A percentile compares a stretch with the other conserved stretches of the same genome.
These are phyloP conservation scores for Stenodera caucasica DNA, from an alignment of 2,888 invertebrate species.

Conservation along the genomic window DNA sequence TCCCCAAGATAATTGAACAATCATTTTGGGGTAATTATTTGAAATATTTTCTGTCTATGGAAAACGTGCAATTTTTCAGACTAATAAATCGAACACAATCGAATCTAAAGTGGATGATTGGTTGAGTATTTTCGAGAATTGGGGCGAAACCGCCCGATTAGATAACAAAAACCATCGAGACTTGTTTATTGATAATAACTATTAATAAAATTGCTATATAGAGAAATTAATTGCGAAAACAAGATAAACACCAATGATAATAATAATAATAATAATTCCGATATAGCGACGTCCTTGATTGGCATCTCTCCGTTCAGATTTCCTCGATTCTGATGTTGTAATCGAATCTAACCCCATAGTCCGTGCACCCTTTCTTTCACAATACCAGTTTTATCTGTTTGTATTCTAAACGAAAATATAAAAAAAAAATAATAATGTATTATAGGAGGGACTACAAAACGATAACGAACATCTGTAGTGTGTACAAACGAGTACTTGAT, in stretches of 20 bases:
- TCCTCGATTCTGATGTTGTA: not conserved
- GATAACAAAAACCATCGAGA: not conserved
- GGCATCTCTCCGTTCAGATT: too few relatives aligned
- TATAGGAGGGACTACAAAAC: constrained; percentile 2
- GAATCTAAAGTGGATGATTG: not conserved
- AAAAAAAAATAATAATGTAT: too few relatives aligned
- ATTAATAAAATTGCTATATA: too few relatives aligned
- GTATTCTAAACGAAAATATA: constrained; percentile 12
- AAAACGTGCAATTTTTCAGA: too few relatives aligned
- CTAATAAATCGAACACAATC: too few relatives aligned
- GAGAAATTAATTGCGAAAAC: not conserved
- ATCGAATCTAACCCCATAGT: constrained; percentile 12
- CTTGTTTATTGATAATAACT: not conserved
- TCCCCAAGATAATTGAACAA: too few relatives aligned
- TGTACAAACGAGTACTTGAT: constrained; percentile 24
- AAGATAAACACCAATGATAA: not conserved
- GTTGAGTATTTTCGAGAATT: not conserved
- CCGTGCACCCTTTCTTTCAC: constrained; percentile 16
- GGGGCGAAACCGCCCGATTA: not conserved
- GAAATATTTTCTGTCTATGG: too few relatives aligned
- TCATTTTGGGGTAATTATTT: too few relatives aligned
- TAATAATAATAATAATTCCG: too few relatives aligned
- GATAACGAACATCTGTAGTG: constrained; percentile 27
- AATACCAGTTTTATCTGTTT: constrained; percentile 18
- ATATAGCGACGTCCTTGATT: too few relatives aligned